Evolutionary conservation across 1,140 invertebrate species (phyloP).

Genomic region (Drosophila lacteicornis): DNA sequence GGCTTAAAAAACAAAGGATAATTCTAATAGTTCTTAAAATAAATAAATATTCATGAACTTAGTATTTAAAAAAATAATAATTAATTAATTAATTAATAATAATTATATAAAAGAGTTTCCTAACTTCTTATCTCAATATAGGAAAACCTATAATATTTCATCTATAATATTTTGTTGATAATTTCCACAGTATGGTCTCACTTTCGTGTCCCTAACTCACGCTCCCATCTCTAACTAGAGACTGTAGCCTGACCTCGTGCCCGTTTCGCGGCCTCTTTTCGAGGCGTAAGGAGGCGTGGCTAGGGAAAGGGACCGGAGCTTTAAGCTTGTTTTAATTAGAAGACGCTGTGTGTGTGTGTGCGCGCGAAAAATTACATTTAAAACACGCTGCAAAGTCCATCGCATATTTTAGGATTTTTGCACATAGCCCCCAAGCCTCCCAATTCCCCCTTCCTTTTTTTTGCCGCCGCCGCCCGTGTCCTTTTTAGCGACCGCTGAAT

Average conservation of each 20-base stretch:
- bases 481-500: conserved; percentile 70
- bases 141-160: too few relatives aligned
- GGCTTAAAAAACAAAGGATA: too few relatives aligned
- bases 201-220: background rate
- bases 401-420: conserved; percentile 81
- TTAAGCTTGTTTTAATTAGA: conserved; percentile 84
- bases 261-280: conserved; percentile 42
- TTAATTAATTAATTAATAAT: too few relatives aligned
- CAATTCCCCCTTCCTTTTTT: background rate
- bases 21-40: too few relatives aligned
- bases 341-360: conserved; percentile 46
- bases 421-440: background rate
- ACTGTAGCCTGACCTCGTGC: conserved; percentile 59
- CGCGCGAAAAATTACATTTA: conserved; percentile 78
- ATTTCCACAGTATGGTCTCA: too few relatives aligned
- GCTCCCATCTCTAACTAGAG: conserved; percentile 2
- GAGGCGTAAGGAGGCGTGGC: conserved; percentile 34
- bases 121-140: too few relatives aligned
- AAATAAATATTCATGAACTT: too few relatives aligned
- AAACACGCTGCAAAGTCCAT: conserved; percentile 66
- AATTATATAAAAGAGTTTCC: too few relatives aligned
- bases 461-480: conserved; percentile 22
- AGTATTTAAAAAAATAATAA: too few relatives aligned
- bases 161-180: background rate
- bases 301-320: conserved; percentile 37